phyloP scores from a whole-genome alignment of 2,888 invertebrate species.

The Chironomus tentans region DNA sequence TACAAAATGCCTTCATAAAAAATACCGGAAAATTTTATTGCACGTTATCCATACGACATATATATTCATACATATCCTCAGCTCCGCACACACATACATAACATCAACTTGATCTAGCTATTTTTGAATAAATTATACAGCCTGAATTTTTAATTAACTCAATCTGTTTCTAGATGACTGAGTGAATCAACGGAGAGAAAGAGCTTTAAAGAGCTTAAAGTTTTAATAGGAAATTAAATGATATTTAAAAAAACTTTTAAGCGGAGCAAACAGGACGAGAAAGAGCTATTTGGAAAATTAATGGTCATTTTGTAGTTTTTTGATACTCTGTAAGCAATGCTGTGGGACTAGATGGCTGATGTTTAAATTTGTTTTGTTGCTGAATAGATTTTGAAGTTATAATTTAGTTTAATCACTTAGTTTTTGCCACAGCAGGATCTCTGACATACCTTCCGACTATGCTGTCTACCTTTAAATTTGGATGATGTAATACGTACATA shows the following conservation, averaged over 20 bases:
- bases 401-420: too few species aligned
- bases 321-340: background rate
- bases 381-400: too few species aligned
- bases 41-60: background rate
- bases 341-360: background rate
- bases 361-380: too few species aligned
- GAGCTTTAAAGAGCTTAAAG: background rate
- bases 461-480: too few species aligned
- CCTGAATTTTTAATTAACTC: constrained; percentile 4
- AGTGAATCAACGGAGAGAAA: background rate
- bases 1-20: background rate
- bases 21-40: background rate
- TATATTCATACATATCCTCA: too few species aligned
- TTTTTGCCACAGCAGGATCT: too few species aligned
- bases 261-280: background rate
- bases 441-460: too few species aligned
- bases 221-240: background rate
- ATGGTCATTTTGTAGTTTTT: background rate
- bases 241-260: background rate
- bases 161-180: background rate
- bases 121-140: background rate
- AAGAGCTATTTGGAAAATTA: background rate
- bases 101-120: background rate
- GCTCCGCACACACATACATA: too few species aligned
- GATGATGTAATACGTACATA: too few species aligned